Evolutionary conservation across 2,797 vertebrate genomes (phyloP).

Genomic region (Arvicola amphibius): DNA sequence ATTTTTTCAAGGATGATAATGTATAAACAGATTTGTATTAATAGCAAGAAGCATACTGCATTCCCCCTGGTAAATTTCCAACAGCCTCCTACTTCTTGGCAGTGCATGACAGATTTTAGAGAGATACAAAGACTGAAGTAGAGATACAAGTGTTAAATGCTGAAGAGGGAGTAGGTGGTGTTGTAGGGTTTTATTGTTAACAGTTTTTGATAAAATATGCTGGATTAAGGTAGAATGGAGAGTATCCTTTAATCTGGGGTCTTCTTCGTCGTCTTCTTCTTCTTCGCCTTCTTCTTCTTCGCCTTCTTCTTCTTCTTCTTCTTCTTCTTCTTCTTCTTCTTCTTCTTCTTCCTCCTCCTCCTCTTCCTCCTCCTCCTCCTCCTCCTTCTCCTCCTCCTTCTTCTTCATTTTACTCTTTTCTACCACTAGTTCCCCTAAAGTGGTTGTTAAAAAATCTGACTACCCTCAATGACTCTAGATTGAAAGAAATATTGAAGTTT

Average conservation of each 20-base stretch:
- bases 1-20: neutral
- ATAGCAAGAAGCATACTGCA: neutral
- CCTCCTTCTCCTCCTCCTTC: accelerated
- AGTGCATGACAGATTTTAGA: neutral
- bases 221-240: neutral
- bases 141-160: neutral
- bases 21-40: neutral
- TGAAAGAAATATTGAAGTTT: neutral
- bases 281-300: neutral
- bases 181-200: no score
- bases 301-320: neutral
- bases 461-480: neutral
- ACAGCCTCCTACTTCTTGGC: neutral
- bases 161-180: neutral
- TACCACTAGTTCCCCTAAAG: neutral
- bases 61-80: no score
- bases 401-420: neutral
- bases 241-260: neutral
- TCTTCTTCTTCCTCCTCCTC: no score
- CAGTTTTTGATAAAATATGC: neutral
- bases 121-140: neutral
- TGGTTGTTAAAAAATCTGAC: neutral
- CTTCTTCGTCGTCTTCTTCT: neutral
- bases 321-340: no score
- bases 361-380: neutral